These are phyloP conservation scores for Melinopterus prodromus DNA, from an alignment of 2,888 invertebrate genomes.

Conservation along the genomic window DNA sequence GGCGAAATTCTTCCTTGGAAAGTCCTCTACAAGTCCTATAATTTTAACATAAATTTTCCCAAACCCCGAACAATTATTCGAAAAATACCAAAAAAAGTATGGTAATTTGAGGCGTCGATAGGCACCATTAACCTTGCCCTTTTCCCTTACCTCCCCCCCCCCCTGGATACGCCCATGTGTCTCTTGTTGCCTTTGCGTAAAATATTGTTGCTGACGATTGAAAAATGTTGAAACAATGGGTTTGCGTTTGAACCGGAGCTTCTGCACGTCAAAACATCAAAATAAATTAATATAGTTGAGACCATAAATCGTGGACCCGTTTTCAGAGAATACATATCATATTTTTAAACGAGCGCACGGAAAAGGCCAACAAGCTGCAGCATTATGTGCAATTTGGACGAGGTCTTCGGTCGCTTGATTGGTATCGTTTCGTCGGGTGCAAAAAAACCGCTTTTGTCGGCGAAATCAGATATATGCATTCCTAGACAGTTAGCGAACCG, in stretches of 20 bases:
- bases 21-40: no score
- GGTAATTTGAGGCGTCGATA: no score
- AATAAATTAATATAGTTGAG: background rate
- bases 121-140: no score
- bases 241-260: background rate
- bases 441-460: conserved; percentile 24
- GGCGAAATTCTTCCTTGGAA: no score
- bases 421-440: conserved; percentile 5
- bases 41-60: no score
- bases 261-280: background rate
- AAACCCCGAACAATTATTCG: no score
- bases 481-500: conserved; percentile 34
- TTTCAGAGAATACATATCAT: background rate
- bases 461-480: conserved; percentile 22
- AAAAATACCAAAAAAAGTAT: no score
- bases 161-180: no score
- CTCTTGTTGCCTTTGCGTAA: no score
- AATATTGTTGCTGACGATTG: no score
- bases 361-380: background rate
- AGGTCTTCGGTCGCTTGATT: background rate
- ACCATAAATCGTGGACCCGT: background rate
- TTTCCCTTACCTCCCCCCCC: no score
- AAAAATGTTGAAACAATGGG: no score
- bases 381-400: background rate
- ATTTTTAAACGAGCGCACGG: background rate